These are phyloP conservation scores for Cataglyphis altisquamis DNA, from an alignment of 2,888 invertebrate species.

Conservation along the genomic window DNA sequence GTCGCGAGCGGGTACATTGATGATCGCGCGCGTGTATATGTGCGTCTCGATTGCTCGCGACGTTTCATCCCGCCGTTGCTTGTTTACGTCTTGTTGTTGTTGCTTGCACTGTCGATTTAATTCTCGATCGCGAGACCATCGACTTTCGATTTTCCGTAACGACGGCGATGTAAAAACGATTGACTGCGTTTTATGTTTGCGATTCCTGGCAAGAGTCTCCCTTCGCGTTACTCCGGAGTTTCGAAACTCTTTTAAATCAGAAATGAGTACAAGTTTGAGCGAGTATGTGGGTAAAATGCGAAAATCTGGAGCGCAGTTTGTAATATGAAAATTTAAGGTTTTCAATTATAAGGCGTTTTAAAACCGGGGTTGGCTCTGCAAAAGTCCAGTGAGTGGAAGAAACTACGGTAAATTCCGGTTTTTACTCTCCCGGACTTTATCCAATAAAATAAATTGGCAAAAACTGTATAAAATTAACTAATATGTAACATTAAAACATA, in stretches of 20 bases:
- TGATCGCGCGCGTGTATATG: too few relatives aligned
- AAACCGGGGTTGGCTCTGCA: not conserved
- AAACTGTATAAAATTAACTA: too few relatives aligned
- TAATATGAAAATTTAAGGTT: not conserved
- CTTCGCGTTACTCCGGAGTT: not conserved
- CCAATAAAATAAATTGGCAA: too few relatives aligned
- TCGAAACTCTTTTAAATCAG: constrained; percentile 27
- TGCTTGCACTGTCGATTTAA: constrained; percentile 36
- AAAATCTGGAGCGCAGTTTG: not conserved
- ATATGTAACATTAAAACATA: too few relatives aligned
- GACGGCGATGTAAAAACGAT: constrained; percentile 21
- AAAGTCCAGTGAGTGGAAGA: too few relatives aligned
- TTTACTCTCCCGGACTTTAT: too few relatives aligned
- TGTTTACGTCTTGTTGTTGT: constrained; percentile 3
- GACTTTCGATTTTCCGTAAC: constrained; percentile 31
- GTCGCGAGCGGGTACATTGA: not conserved
- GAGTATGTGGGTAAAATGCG: not conserved
- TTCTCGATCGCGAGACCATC: constrained; percentile 34
- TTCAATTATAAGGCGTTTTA: not conserved
- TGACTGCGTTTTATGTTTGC: constrained; percentile 32
- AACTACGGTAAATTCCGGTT: too few relatives aligned
- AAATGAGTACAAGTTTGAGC: not conserved
- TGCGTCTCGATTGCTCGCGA: not conserved
- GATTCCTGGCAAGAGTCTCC: constrained; percentile 23
- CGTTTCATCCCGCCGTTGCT: constrained; percentile 15